Conservation (phyloP, 2,888 invertebrate species). For the Sphaeridia pumilis region DNA sequence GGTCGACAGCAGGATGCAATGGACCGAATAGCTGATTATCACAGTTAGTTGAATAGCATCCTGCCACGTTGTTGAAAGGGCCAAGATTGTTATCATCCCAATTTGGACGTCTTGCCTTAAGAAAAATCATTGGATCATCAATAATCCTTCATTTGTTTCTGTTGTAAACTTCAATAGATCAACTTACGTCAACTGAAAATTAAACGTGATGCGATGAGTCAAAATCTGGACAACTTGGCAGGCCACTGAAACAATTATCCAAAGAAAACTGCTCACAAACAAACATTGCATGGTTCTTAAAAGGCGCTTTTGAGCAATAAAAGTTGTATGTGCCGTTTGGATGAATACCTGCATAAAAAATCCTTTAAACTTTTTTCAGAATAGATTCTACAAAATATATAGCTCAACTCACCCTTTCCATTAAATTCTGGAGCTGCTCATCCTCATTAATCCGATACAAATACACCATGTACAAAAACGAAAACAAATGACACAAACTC, state of each 20-base stretch:
- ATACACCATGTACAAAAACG: constrained; percentile 60
- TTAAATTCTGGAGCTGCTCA: constrained; percentile 68
- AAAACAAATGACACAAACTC: constrained; percentile 56
- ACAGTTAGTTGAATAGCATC: constrained; percentile 73
- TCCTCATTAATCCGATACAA: constrained; percentile 64
- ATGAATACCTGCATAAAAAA: constrained; percentile 52
- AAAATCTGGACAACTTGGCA: constrained; percentile 44
- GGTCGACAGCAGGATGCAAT: constrained; percentile 62
- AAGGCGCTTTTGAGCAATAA: constrained; percentile 54
- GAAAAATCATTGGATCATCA: neutral
- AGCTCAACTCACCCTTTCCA: constrained; percentile 53
- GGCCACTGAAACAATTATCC: constrained; percentile 58
- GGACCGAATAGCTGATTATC: constrained; percentile 68
- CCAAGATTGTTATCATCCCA: constrained; percentile 31
- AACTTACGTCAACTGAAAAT: constrained; percentile 16
- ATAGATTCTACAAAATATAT: neutral
- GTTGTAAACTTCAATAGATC: constrained; percentile 1
- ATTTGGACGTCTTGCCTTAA: constrained; percentile 4
- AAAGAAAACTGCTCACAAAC: constrained; percentile 54
- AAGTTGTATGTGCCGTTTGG: constrained; percentile 56
- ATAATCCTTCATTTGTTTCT: constrained; percentile 7
- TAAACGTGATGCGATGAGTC: constrained; percentile 18
- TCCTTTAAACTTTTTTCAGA: neutral
- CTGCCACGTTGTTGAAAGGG: constrained; percentile 59
- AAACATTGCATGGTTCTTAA: constrained; percentile 61